Percentiles rank a stretch among this genome's conserved stretches.
phyloP scores from a whole-genome alignment of 2,888 invertebrate species.

The Anthrax anthrax region DNA sequence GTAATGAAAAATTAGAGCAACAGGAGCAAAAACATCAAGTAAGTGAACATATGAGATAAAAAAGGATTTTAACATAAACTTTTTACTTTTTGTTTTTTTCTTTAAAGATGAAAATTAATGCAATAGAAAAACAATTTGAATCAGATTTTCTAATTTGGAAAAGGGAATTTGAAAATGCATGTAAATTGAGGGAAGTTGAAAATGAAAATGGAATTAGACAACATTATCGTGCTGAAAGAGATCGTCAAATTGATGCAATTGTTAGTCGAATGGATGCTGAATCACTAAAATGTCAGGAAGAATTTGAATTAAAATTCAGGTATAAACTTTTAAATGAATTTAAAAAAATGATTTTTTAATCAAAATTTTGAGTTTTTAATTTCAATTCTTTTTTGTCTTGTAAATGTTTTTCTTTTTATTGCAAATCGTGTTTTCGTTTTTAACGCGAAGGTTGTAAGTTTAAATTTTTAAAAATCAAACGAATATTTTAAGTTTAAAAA shows the following conservation, averaged over 20 bases:
- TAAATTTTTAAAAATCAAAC: too few species aligned
- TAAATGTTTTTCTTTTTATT: not conserved
- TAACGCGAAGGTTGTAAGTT: not conserved
- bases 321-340: conserved; percentile 8
- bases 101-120: conserved; percentile 40
- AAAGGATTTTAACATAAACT: too few species aligned
- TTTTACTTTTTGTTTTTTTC: not conserved
- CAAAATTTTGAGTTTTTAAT: too few species aligned
- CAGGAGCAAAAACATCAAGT: conserved; percentile 33
- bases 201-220: conserved; percentile 54
- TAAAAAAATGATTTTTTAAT: too few species aligned
- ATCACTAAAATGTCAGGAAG: conserved; percentile 25
- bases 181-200: conserved; percentile 41
- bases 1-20: conserved; percentile 38
- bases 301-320: conserved; percentile 29
- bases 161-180: conserved; percentile 39
- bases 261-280: conserved; percentile 33
- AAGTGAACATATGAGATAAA: too few species aligned
- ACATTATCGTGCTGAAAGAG: conserved; percentile 56
- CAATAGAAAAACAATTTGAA: conserved; percentile 44
- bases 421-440: not conserved
- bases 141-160: conserved; percentile 45
- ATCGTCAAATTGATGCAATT: conserved; percentile 56
- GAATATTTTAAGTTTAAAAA: too few species aligned
- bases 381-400: not conserved